phyloP scores from a whole-genome alignment of 2,113 vertebrate species.

The Pitta sordida region DNA sequence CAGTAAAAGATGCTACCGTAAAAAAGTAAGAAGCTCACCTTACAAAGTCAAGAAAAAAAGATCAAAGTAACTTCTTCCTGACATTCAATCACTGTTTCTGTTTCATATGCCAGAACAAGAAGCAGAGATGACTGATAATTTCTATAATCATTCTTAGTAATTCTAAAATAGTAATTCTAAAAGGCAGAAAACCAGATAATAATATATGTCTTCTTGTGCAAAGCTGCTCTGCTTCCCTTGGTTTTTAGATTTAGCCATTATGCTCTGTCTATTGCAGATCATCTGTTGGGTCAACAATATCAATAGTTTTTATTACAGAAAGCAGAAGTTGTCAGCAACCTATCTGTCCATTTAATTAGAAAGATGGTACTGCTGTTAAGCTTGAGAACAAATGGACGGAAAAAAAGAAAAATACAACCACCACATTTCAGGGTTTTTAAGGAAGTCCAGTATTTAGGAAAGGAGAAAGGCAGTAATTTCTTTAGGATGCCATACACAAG shows the following conservation, averaged over 20 bases:
- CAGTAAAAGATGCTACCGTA: not conserved
- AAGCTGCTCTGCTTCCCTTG: not conserved
- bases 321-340: constrained; percentile 64
- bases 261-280: constrained; percentile 66
- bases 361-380: constrained; percentile 36
- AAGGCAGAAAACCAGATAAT: constrained; percentile 10
- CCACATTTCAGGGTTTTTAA: not conserved
- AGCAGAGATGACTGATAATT: constrained; percentile 53
- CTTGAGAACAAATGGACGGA: constrained; percentile 9
- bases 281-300: constrained; percentile 64
- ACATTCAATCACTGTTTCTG: constrained; percentile 23
- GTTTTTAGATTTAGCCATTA: constrained; percentile 26
- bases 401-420: not conserved
- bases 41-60: not conserved
- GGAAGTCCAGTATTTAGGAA: not conserved
- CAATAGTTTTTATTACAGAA: constrained; percentile 71
- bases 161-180: constrained; percentile 45
- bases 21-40: not conserved
- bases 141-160: constrained; percentile 42
- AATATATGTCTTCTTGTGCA: constrained; percentile 11
- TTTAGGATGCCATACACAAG: not conserved
- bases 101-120: constrained; percentile 21
- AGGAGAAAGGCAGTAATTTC: not conserved
- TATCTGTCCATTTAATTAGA: constrained; percentile 72
- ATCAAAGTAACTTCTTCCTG: not conserved